A percentile compares a stretch with the other conserved stretches of the same genome.
phyloP scores from a whole-genome alignment of 2,113 vertebrate genomes.

The Pantherophis guttatus region DNA sequence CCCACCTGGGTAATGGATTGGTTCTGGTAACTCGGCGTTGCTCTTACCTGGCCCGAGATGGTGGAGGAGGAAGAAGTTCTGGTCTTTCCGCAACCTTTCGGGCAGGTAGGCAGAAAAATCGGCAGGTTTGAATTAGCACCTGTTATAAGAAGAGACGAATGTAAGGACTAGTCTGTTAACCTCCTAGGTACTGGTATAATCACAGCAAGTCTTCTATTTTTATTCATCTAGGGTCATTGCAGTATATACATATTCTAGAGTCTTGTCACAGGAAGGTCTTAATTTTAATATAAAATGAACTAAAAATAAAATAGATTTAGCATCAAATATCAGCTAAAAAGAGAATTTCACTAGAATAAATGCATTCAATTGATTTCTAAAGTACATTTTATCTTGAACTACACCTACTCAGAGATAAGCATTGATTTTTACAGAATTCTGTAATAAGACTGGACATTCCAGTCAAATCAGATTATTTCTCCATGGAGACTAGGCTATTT shows the following conservation, averaged over 20 bases:
- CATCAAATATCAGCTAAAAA: not conserved
- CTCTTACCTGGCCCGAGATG: not conserved
- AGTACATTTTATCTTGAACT: conserved; percentile 8
- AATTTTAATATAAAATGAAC: not conserved
- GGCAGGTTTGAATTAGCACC: conserved; percentile 45
- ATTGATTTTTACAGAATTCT: not conserved
- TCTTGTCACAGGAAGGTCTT: not conserved
- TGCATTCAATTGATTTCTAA: conserved; percentile 33
- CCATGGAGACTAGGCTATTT: not conserved
- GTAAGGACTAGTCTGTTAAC: conserved; percentile 14
- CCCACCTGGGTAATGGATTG: not conserved
- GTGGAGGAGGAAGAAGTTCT: conserved; percentile 37
- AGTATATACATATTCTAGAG: not conserved
- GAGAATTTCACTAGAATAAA: conserved; percentile 32
- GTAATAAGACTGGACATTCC: conserved; percentile 29
- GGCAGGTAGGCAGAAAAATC: conserved; percentile 58
- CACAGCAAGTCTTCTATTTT: conserved; percentile 36
- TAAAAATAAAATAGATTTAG: not conserved
- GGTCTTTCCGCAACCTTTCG: conserved; percentile 51
- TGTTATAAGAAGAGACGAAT: conserved; percentile 50
- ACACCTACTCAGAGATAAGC: not conserved
- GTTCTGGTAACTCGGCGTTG: not conserved
- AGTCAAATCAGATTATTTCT: conserved; percentile 9
- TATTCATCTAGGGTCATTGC: conserved; percentile 32
- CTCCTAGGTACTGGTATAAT: not conserved